Evolutionary conservation across 1,140 invertebrate species (phyloP), one percentile per base, ranked within the genome.

Genomic region (Hylaeus volcanicus): DNA sequence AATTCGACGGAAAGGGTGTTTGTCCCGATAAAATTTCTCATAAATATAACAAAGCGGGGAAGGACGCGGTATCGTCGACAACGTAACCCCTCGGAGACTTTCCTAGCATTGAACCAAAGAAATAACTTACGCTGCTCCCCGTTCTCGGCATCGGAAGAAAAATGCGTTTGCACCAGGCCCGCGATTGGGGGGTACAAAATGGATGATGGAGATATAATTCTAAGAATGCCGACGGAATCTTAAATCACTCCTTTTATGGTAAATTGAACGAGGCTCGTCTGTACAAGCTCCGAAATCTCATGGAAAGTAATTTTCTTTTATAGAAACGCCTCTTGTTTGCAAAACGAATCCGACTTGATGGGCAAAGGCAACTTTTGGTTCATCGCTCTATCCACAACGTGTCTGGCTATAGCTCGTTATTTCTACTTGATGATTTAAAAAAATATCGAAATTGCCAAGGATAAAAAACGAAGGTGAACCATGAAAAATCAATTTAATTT

Each of bases 151-250:
- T 70, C 78, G 68, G 74, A 84, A 85, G 84, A 85, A 76, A 85
- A 85, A 85, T 85, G 68, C 83, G 84, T 85, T 85, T 73, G 72
- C 77, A 63, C 68, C 68, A 55, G 68, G 58, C 83, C 26, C 12
- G 53, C 78, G 83, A 85, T 85, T 70, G 84, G 82, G 76, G 84
- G 84, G 78, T 80, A 81, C 72, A 60, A 85, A 85, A 85, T 85
- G 84, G 84, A 85, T 85, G 83, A 85, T 85, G 83, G 83, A 85
- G 78, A 76, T 85, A 85, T 84, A 85, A 85, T 85, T 84, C 68
- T 81, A 63, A 73, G 63, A 83, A 48, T 73, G 63, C 61, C 78
- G 83, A 85, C 82, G 68, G 83, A 84, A 76, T 85, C 82, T 85
- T 84, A 85, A 85, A 85, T 85, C 83, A 85, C 72, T 60, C 45